Percentiles rank a stretch among this genome's conserved stretches.
Evolutionary conservation across 2,888 invertebrate genomes (phyloP).

Genomic region (Brenthis daphne): DNA sequence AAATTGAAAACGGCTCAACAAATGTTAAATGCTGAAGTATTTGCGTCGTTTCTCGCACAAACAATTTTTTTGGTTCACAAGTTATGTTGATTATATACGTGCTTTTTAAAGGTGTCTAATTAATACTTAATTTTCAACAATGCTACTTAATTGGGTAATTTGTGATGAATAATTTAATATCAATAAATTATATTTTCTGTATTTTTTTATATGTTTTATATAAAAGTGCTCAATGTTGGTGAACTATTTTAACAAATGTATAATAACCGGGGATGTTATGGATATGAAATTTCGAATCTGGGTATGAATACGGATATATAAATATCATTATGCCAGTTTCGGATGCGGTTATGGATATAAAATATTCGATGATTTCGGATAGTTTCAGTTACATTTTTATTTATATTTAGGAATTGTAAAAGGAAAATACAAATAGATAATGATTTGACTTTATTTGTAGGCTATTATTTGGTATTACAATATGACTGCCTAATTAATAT

Average conservation of each 20-base stretch:
- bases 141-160: conserved; percentile 20
- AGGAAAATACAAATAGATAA: too few relatives aligned
- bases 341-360: too few relatives aligned
- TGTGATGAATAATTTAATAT: conserved; percentile 13
- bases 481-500: too few relatives aligned
- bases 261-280: background rate
- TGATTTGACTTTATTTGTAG: too few relatives aligned
- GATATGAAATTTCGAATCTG: too few relatives aligned
- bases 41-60: conserved; percentile 67
- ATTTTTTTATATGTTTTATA: conserved; percentile 24
- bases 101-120: conserved; percentile 62
- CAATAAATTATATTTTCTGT: conserved; percentile 27
- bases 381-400: too few relatives aligned
- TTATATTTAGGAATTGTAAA: too few relatives aligned
- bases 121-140: conserved; percentile 37
- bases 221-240: conserved; percentile 30
- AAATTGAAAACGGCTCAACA: conserved; percentile 61
- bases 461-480: too few relatives aligned
- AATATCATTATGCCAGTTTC: too few relatives aligned
- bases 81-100: conserved; percentile 51
- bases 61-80: conserved; percentile 52
- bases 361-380: too few relatives aligned
- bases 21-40: conserved; percentile 48
- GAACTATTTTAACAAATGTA: conserved; percentile 20
- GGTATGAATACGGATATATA: too few relatives aligned